These are phyloP conservation scores for Vulpes lagopus DNA, from an alignment of 2,113 vertebrate species.

Conservation along the genomic window DNA sequence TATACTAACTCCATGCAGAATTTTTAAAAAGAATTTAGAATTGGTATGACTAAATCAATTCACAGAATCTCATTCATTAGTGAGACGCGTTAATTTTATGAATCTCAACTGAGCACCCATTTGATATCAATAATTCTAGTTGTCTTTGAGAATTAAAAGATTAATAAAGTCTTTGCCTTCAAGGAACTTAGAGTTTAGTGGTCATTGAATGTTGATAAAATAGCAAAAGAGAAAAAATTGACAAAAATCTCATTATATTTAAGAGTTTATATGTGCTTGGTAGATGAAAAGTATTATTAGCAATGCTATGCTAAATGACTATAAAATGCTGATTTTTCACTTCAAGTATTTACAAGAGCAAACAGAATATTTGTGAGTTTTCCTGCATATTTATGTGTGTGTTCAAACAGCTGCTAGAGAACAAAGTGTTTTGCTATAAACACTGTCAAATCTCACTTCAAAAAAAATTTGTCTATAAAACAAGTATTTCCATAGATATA, in stretches of 20 bases:
- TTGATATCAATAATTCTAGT: neutral
- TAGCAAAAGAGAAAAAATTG: neutral
- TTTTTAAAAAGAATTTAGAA: neutral
- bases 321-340: constrained; percentile 65
- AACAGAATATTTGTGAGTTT: constrained; percentile 74
- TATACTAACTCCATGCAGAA: neutral
- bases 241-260: constrained; percentile 38
- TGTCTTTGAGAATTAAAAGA: constrained; percentile 26
- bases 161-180: neutral
- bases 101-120: neutral
- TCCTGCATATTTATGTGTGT: constrained; percentile 71
- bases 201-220: neutral
- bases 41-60: neutral
- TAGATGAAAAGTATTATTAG: constrained; percentile 71
- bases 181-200: constrained; percentile 30
- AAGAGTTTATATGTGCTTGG: neutral
- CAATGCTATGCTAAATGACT: constrained; percentile 60
- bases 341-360: constrained; percentile 72
- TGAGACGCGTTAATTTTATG: constrained; percentile 12
- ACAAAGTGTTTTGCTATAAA: constrained; percentile 82
- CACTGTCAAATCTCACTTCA: constrained; percentile 78
- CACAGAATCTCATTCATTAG: neutral
- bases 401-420: constrained; percentile 78
- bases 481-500: constrained; percentile 75
- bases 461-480: constrained; percentile 74